Conservation (phyloP, 2,797 vertebrate species). For the Semaprochilodus insignis region DNA sequence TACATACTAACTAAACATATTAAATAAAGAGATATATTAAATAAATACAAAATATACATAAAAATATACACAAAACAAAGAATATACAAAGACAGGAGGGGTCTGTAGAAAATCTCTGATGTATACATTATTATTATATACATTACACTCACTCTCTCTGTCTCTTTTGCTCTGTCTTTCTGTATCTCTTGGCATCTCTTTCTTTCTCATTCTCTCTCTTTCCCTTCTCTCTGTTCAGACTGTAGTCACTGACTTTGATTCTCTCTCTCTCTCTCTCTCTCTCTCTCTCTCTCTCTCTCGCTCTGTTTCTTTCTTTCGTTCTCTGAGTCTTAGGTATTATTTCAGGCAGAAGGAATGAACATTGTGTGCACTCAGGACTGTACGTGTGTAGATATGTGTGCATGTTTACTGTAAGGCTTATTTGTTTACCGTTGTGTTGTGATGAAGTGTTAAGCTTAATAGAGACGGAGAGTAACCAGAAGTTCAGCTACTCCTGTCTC, state of each 20-base stretch:
- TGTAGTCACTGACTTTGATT: no score
- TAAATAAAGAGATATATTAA: no score
- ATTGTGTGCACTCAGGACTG: neutral
- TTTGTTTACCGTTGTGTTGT: slow-evolving; percentile 6
- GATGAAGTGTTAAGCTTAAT: slow-evolving; percentile 12
- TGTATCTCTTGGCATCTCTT: neutral
- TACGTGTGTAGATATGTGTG: slow-evolving; percentile 23
- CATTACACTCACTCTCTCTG: no score
- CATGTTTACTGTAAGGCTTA: neutral
- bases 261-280: no score
- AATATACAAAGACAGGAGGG: no score
- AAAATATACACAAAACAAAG: no score
- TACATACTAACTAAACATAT: no score
- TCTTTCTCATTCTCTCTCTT: no score
- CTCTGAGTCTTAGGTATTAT: neutral
- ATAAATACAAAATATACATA: no score
- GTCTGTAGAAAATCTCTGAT: no score
- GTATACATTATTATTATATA: no score
- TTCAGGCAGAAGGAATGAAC: neutral
- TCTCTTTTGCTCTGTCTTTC: neutral
- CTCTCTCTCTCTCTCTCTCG: neutral
- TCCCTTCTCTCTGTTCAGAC: no score
- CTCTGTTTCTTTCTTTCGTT: neutral
- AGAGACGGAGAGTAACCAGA: slow-evolving; percentile 30
- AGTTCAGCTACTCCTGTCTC: slow-evolving; percentile 22